phyloP scores from a whole-genome alignment of 2,888 invertebrate genomes.

The Elmis aenea region DNA sequence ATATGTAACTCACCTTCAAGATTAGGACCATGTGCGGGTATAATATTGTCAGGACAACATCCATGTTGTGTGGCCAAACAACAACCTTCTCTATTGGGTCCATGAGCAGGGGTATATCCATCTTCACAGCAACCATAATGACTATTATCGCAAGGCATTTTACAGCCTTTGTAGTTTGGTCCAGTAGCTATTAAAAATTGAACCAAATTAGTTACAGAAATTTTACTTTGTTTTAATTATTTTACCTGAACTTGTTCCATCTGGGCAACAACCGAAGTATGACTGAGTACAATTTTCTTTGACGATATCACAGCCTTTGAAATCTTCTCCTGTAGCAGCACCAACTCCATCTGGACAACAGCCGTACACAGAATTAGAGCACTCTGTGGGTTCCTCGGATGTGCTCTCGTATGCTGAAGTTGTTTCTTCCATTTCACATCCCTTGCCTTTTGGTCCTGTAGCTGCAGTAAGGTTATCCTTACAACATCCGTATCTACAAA shows the following conservation, averaged over 20 bases:
- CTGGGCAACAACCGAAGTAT: constrained; percentile 70
- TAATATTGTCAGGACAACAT: constrained; percentile 89
- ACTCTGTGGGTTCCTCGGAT: constrained; percentile 41
- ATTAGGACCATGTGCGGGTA: constrained; percentile 74
- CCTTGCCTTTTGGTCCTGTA: constrained; percentile 34
- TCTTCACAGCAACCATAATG: constrained; percentile 87
- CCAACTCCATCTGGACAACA: constrained; percentile 71
- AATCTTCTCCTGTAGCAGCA: constrained; percentile 57
- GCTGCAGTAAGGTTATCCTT: constrained; percentile 71
- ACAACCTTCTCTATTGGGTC: constrained; percentile 76
- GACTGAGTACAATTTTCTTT: constrained; percentile 52
- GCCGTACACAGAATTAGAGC: constrained; percentile 58
- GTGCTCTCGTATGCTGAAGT: constrained; percentile 20
- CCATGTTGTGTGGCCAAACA: constrained; percentile 68
- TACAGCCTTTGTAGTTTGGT: constrained; percentile 69
- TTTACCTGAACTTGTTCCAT: constrained; percentile 59
- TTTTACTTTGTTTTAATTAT: background rate
- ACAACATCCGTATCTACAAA: constrained; percentile 74
- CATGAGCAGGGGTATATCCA: constrained; percentile 77
- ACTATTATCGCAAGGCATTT: constrained; percentile 60
- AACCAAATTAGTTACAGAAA: background rate
- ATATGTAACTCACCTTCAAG: constrained; percentile 61
- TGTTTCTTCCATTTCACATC: constrained; percentile 32
- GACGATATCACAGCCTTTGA: constrained; percentile 50
- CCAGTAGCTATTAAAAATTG: constrained; percentile 55